A percentile compares a stretch with the other conserved stretches of the same genome.
Evolutionary conservation across 2,113 vertebrate genomes (phyloP).

Genomic region (Burhinus bistriatus): DNA sequence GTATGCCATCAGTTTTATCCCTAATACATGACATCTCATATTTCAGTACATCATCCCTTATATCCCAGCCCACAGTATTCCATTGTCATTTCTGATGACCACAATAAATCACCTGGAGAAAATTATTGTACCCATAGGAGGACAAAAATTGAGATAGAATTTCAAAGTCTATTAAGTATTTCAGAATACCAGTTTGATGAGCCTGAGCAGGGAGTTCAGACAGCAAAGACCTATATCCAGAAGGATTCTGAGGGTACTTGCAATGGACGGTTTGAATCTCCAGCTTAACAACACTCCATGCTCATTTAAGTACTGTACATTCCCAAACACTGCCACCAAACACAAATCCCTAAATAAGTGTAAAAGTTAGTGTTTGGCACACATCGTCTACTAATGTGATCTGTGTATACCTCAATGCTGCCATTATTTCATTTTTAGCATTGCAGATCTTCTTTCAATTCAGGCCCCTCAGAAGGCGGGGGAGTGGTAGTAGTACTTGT

Average conservation of each 20-base stretch:
- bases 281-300: neutral
- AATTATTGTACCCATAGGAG: neutral
- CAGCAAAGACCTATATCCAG: neutral
- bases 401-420: neutral
- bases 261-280: neutral
- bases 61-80: neutral
- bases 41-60: neutral
- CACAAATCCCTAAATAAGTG: neutral
- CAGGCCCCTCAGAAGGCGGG: neutral
- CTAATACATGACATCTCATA: neutral
- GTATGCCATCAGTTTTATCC: neutral
- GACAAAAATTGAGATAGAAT: neutral
- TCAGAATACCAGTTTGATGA: neutral
- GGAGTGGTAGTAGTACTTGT: neutral
- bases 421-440: neutral
- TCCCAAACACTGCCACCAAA: neutral
- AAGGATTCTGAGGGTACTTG: neutral
- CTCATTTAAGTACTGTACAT: neutral
- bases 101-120: neutral
- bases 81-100: neutral
- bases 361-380: neutral
- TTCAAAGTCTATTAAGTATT: neutral
- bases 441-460: neutral
- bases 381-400: neutral
- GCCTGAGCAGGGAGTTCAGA: neutral